These are phyloP conservation scores for Plebejus anna DNA, from an alignment of 2,888 invertebrate species.

Conservation along the genomic window DNA sequence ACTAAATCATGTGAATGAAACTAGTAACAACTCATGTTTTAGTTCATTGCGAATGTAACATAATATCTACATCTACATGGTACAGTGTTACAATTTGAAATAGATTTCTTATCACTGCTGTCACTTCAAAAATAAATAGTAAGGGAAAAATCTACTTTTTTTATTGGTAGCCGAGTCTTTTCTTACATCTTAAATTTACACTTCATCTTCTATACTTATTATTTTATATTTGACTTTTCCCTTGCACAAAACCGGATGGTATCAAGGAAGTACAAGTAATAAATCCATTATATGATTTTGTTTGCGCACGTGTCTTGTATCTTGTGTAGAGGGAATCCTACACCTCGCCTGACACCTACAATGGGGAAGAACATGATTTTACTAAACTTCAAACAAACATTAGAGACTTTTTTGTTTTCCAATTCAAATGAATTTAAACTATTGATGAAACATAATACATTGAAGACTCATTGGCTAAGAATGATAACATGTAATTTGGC, in stretches of 20 bases:
- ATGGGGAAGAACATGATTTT: constrained; percentile 34
- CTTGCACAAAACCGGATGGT: constrained; percentile 70
- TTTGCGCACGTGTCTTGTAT: constrained; percentile 76
- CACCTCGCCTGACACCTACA: constrained; percentile 55
- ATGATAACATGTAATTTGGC: not conserved
- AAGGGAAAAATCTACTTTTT: not conserved
- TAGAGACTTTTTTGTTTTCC: constrained; percentile 27
- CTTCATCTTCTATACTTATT: constrained; percentile 52
- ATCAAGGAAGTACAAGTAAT: constrained; percentile 78
- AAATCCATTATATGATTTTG: constrained; percentile 70
- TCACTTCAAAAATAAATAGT: not conserved
- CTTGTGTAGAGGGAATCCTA: constrained; percentile 72
- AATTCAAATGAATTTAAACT: not conserved
- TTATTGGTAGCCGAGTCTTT: not conserved
- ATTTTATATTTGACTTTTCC: constrained; percentile 68
- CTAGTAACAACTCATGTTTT: not conserved
- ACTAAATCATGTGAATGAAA: not conserved
- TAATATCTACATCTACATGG: not conserved
- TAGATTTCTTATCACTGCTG: not conserved
- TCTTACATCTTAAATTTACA: constrained; percentile 29
- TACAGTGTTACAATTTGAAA: not conserved
- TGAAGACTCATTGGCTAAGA: not conserved
- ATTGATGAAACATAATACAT: not conserved
- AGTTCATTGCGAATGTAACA: not conserved
- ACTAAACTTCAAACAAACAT: constrained; percentile 11